These are phyloP conservation scores for Tetropium fuscum DNA, from an alignment of 2,888 invertebrate genomes.

Conservation along the genomic window DNA sequence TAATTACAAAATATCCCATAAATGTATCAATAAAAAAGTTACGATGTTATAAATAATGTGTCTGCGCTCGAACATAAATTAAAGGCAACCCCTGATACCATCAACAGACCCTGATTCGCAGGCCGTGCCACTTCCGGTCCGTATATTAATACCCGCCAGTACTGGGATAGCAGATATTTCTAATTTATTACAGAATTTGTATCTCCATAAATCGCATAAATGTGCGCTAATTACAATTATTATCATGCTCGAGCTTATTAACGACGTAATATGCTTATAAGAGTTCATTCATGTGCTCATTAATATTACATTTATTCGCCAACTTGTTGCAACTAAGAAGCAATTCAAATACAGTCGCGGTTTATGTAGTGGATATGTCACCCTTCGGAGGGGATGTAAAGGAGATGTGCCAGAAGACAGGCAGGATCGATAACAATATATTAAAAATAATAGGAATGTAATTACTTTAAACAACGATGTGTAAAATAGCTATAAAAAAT, in stretches of 20 bases:
- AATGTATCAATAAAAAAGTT: constrained; percentile 50
- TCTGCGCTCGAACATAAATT: constrained; percentile 48
- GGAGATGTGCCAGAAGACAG: too few species aligned
- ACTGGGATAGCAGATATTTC: constrained; percentile 13
- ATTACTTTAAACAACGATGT: too few species aligned
- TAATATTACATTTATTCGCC: background rate
- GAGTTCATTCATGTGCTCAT: background rate
- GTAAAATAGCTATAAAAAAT: too few species aligned
- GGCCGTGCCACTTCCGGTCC: constrained; percentile 23
- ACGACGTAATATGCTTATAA: background rate
- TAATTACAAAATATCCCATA: constrained; percentile 44
- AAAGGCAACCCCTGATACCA: constrained; percentile 45
- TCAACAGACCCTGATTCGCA: constrained; percentile 49
- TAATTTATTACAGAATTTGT: constrained; percentile 21
- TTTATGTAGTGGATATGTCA: too few species aligned
- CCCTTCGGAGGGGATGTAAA: too few species aligned
- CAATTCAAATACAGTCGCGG: too few species aligned
- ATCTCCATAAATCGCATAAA: constrained; percentile 7
- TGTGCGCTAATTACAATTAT: constrained; percentile 2
- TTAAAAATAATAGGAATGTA: too few species aligned
- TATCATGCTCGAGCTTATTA: constrained; percentile 1
- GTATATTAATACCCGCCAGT: constrained; percentile 20
- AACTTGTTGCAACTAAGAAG: too few species aligned
- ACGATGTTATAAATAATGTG: constrained; percentile 49
- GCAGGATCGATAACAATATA: too few species aligned